Evolutionary conservation across 2,113 vertebrate genomes (phyloP), one percentile per base, ranked within the genome.

Genomic region (Laterallus jamaicensis): DNA sequence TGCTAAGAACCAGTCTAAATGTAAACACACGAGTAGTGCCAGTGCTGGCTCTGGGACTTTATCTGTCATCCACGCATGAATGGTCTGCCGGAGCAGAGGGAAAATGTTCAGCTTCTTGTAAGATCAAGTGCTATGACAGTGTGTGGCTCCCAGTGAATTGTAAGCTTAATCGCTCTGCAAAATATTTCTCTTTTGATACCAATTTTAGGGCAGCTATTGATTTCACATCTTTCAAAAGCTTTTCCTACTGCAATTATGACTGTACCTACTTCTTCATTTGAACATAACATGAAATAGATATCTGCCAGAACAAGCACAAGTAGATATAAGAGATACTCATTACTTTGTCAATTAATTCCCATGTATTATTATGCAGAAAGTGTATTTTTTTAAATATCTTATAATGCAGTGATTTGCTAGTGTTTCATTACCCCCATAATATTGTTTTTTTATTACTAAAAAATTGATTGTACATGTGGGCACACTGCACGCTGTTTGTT

Each of bases 171-270:
- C 1, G 0, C 40, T 84, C 20, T 69, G n/a, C 82, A 95, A 95
- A 96, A 82, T 94, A 85, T 91, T 94, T 95, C 62, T 87, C 47
- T 92, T 82, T 44, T 58, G 19, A 9, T 93, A 93, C 54, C 59
- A 86, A 21, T 94, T 93, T 96, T 70, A 91, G 81, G 78, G 89
- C 67, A 92, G 83, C 20, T 97, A 95, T 95, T 96, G 91, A 95
- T 93, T 95, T 96, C 47, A 74, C 37, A 89, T 92, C 40, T 92
- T 88, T 89, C 67, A 62, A 62, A 91, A 82, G 40, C 50, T 92
- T 89, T 92, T 93, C 47, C 47, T 91, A 47, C 67, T 80, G 44
- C 56, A 94, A 80, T 95, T 89, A 85, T 75, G 90, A 80, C 42
- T 52, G 40, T 86, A 42, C 40, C 94, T 95, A 89, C 91, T 86